These are phyloP conservation scores for Pterostichus madidus DNA, from an alignment of 2,888 invertebrate species.

Conservation along the genomic window DNA sequence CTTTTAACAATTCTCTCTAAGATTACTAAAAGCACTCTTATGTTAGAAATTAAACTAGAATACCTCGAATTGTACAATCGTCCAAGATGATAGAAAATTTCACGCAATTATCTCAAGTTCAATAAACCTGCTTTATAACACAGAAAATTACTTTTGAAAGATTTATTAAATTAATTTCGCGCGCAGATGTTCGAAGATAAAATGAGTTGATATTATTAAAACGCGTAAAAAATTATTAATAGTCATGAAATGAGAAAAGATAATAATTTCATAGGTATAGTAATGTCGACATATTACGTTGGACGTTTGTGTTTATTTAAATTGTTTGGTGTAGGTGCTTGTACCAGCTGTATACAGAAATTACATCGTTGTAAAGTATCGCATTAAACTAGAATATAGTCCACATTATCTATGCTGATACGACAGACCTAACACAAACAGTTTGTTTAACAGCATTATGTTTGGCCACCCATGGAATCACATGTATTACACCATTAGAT, in stretches of 20 bases:
- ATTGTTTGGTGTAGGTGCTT: constrained; percentile 33
- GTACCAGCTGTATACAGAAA: constrained; percentile 25
- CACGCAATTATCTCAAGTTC: background rate
- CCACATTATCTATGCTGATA: constrained; percentile 32
- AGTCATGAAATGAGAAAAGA: constrained; percentile 24
- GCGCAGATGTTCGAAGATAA: background rate
- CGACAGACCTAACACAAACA: constrained; percentile 25
- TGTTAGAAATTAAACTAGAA: too few relatives aligned
- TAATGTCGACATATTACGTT: constrained; percentile 20
- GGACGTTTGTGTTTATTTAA: constrained; percentile 40
- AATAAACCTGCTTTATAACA: background rate
- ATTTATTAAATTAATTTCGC: background rate
- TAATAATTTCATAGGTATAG: constrained; percentile 8
- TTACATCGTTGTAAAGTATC: constrained; percentile 49
- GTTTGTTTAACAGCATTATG: constrained; percentile 19
- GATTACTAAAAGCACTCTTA: too few relatives aligned
- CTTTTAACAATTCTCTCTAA: background rate
- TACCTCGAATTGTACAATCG: too few relatives aligned
- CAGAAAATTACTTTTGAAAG: background rate
- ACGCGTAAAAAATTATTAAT: constrained; percentile 2
- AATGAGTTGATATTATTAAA: constrained; percentile 6
- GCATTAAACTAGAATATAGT: constrained; percentile 31
- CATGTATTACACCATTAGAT: background rate
- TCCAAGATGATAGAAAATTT: too few relatives aligned
- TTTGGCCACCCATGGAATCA: constrained; percentile 24